Base-by-base conservation (phyloP, 2,888 invertebrate species). In the Hedychridium roseum region DNA sequence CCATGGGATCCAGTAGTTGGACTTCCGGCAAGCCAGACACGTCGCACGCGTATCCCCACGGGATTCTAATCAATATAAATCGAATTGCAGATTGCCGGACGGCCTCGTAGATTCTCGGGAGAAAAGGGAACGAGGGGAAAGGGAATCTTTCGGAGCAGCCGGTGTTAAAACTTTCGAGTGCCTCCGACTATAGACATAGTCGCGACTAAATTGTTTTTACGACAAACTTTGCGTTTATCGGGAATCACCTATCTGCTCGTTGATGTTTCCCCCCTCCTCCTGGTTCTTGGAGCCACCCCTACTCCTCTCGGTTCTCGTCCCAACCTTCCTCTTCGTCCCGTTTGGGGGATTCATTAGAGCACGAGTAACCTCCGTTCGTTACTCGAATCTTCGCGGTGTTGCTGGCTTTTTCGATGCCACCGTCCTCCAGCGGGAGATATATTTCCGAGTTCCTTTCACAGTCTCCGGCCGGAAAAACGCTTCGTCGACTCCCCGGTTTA, bases 151-250 rank as follows among this genome's bases (percentile, higher is more conserved):
- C n/a, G n/a, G n/a, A n/a, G n/a, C n/a, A n/a, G n/a, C n/a, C n/a
- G n/a, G n/a, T n/a, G n/a, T n/a, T n/a, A 15, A 23, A 54, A 39
- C 23, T 43, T 41, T 48, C 37, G 26, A n/a, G n/a, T 39, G 40
- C 30, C 28, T 23, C 18, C 4, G 9, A 11, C 9, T 23, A n/a
- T 7, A 28, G 16, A 20, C 7, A 30, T 40, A 50, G 28, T 6
- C 16, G 9, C 28, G 34, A 39, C 15, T 47, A 60, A 68, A 68
- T 67, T 64, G 60, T 71, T 71, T 70, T 67, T 55, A 62, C 54
- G 48, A 17, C 48, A 47, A 70, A 65, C 52, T 70, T 67, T 57
- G 42, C 45, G 12, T 58, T 53, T 53, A 52, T 44, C 37, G 42
- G 17, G 31, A 48, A 48, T 40, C 40, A 20, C 27, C 21, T 27